phyloP scores from a whole-genome alignment of 2,113 vertebrate species.

The Nothocercus julius region DNA sequence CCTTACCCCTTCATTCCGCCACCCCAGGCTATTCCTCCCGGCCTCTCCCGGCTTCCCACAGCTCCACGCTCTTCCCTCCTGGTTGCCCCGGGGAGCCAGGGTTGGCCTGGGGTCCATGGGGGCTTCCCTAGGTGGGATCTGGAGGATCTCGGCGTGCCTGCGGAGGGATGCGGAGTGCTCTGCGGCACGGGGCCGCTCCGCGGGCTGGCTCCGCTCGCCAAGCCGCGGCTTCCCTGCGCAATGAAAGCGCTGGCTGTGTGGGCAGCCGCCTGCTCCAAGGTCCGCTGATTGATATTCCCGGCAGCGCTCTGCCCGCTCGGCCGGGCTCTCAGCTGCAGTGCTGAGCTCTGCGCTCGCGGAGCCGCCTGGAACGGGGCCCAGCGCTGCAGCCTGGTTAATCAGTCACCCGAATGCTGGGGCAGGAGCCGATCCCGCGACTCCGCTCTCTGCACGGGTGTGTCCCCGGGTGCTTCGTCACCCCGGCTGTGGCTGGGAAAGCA shows the following conservation, averaged over 20 bases:
- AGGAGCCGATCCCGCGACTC: accelerated
- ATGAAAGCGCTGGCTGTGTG: constrained; percentile 57
- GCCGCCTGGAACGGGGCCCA: constrained; percentile 18
- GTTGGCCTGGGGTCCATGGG: accelerated
- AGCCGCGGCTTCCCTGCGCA: background rate
- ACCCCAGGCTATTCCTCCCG: background rate
- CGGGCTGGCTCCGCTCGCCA: background rate
- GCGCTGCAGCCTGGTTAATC: constrained; percentile 17
- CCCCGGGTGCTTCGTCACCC: background rate
- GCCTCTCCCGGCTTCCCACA: background rate
- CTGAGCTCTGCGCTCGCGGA: background rate
- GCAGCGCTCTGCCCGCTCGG: constrained; percentile 59
- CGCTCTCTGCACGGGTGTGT: background rate
- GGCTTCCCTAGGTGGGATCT: background rate
- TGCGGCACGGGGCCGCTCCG: background rate
- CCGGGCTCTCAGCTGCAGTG: constrained; percentile 60
- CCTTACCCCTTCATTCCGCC: background rate
- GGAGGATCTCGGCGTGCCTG: background rate
- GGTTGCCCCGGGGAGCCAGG: background rate
- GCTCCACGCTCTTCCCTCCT: background rate
- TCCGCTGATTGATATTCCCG: constrained; percentile 67
- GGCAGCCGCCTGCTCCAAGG: background rate
- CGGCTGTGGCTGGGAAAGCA: background rate
- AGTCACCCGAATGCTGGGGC: background rate
- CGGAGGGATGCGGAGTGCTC: background rate